Base-by-base conservation (phyloP, 2,888 invertebrate genomes). In the Tetheella fluctuosa region DNA sequence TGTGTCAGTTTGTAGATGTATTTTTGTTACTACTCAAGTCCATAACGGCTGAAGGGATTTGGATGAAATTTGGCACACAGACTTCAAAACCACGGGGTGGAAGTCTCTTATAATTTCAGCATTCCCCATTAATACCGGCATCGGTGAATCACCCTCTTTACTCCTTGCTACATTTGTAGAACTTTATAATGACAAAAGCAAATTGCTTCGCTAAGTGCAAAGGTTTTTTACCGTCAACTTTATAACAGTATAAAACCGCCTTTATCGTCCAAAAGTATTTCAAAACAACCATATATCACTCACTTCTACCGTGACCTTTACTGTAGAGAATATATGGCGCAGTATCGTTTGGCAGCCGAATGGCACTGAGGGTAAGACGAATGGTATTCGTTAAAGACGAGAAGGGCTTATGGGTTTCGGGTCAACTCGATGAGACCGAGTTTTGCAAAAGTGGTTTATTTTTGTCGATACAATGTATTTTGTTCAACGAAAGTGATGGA, bases 381-480 rank as follows among this genome's bases (percentile, higher is more conserved):
- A 48, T 48, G 48, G 20, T 20, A 48, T n/a, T n/a, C 48, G 20
- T 34, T 34, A 20, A n/a, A 48, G 48, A 48, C 48, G 15, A 48
- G 48, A 48, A 48, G 20, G 48, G 20, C 48, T 48, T 48, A 15
- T 0, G 48, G 48, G 42, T 20, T 48, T 48, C n/a, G 48, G 48
- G 48, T 48, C 48, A 48, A 48, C 15, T 20, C 48, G 48, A 48
- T 48, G 48, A 48, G 48, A 13, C 13, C 37, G 37, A 20, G 48
- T 48, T 48, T 48, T 48, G 48, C 20, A 48, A 48, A 48, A 48
- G 48, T 48, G 48, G n/a, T 48, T 48, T 48, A 48, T 48, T 48
- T 48, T 48, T 8, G 48, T 20, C 48, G 48, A 48, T 20, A 20
- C 2, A 48, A 48, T 48, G 48, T 48, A 48, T 20, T 48, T 20